Conservation (phyloP, 64 coral and sea anemone genomes). For the Platygyra sinensis region DNA sequence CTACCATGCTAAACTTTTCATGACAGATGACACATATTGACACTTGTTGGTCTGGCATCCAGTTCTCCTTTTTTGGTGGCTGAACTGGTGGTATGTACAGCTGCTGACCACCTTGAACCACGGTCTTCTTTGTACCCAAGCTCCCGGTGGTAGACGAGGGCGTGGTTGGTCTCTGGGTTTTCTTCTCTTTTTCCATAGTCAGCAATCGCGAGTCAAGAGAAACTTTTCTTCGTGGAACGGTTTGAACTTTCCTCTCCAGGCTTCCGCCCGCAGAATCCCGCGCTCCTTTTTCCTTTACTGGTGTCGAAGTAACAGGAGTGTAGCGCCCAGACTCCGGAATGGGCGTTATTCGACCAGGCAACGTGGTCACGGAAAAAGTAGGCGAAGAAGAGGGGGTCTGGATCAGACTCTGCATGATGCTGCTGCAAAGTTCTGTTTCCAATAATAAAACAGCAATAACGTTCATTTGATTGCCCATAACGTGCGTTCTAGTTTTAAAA, state of each 20-base stretch:
- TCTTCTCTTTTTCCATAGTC: slow-evolving; percentile 47
- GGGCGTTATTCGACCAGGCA: slow-evolving; percentile 50
- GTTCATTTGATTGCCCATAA: too few relatives aligned
- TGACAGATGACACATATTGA: slow-evolving; percentile 86
- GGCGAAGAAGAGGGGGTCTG: slow-evolving; percentile 53
- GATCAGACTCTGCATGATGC: slow-evolving; percentile 46
- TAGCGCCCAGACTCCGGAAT: slow-evolving; percentile 32
- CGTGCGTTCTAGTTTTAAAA: too few relatives aligned
- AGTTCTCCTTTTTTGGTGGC: slow-evolving; percentile 76
- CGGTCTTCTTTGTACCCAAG: slow-evolving; percentile 16
- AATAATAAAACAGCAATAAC: background rate
- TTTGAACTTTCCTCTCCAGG: slow-evolving; percentile 47
- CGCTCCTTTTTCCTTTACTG: slow-evolving; percentile 31
- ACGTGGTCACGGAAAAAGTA: background rate
- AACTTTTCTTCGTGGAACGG: slow-evolving; percentile 33
- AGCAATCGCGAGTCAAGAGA: slow-evolving; percentile 34
- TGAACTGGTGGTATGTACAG: slow-evolving; percentile 61
- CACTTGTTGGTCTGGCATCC: slow-evolving; percentile 90
- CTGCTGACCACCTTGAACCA: slow-evolving; percentile 29
- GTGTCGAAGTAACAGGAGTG: slow-evolving; percentile 32
- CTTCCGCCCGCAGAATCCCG: slow-evolving; percentile 34
- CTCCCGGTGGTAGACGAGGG: slow-evolving; percentile 8
- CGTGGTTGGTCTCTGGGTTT: slow-evolving; percentile 39
- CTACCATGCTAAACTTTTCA: slow-evolving; percentile 96
- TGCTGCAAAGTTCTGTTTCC: slow-evolving; percentile 34